Percentiles rank a stretch among this genome's conserved stretches.
Evolutionary conservation across 1,140 invertebrate genomes (phyloP).

Genomic region (Bradysia coprophila): DNA sequence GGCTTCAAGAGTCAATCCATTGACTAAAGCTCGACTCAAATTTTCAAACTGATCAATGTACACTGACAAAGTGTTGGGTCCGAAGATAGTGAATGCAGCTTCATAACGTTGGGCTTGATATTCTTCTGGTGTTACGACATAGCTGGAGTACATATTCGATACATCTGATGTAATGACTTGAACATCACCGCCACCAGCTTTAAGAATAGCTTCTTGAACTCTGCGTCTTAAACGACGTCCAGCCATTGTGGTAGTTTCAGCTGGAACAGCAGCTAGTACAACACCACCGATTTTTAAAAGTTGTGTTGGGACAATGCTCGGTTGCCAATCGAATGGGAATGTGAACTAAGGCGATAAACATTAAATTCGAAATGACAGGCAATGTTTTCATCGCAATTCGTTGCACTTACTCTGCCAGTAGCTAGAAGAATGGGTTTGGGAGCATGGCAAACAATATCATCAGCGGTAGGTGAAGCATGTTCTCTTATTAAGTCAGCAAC

Average conservation of each 20-base stretch:
- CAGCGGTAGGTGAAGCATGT: constrained; percentile 43
- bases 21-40: constrained; percentile 44
- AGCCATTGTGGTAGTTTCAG: constrained; percentile 91
- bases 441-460: constrained; percentile 49
- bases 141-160: constrained; percentile 77
- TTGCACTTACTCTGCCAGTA: constrained; percentile 65
- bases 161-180: constrained; percentile 67
- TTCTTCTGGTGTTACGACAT: constrained; percentile 79
- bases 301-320: constrained; percentile 67
- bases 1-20: constrained; percentile 31
- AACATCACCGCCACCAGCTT: constrained; percentile 29
- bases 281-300: constrained; percentile 56
- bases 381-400: neutral
- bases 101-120: constrained; percentile 83
- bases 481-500: constrained; percentile 64
- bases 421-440: constrained; percentile 78
- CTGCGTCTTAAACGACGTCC: constrained; percentile 56
- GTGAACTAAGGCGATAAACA: constrained; percentile 22
- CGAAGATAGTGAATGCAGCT: constrained; percentile 82
- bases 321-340: constrained; percentile 78
- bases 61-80: constrained; percentile 70
- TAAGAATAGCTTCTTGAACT: constrained; percentile 32
- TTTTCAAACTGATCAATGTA: constrained; percentile 61
- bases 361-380: neutral
- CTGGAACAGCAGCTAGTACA: constrained; percentile 63